Evolutionary conservation across 1,140 invertebrate genomes (phyloP), one percentile per base, ranked within the genome.

Genomic region (Bombus confusus): DNA sequence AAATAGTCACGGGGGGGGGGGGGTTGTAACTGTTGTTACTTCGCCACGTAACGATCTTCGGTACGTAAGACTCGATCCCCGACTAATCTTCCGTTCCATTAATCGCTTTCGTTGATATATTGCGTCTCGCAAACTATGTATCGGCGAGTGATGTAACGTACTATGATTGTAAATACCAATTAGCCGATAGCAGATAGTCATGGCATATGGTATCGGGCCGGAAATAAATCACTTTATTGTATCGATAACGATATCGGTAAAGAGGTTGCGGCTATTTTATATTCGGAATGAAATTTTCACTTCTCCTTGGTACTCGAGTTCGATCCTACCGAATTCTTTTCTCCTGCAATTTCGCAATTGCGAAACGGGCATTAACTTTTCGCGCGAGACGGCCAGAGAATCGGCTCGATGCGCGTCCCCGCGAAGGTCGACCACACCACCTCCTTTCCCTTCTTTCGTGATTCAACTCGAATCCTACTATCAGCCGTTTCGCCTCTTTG

Each of bases 351-450:
- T 81, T 81, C 34, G n/a, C 22, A 39, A 71, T 57, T 28, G 41
- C 31, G 78, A 74, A 57, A 80, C 77, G 83, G 68, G 39, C 77
- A 37, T 80, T 68, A 75, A 86, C 64, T 86, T 75, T 9, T 41
- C 80, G 74, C 41, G 73, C 28, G n/a, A 78, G n/a, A 78, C 52
- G 66, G 43, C 47, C 47, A 76, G 39, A 41, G 74, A 15, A 39
- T 62, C 69, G 69, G 37, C 37, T 52, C 79, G 73, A 68, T 43
- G 74, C 68, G 80, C 91, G 91, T 93, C 92, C 92, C 90, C 91
- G 92, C 90, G 91, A 93, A 92, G 92, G 92, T 93, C 92, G 92
- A 90, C 91, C 91, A 91, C 91, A 89, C 90, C 88, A 86, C 85
- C 86, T 86, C 86, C 71, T 83, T 77, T 84, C 77, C 85, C 83